phyloP scores from a whole-genome alignment of 92 coral and sea anemone species.

The Parazoanthus atlanticus region DNA sequence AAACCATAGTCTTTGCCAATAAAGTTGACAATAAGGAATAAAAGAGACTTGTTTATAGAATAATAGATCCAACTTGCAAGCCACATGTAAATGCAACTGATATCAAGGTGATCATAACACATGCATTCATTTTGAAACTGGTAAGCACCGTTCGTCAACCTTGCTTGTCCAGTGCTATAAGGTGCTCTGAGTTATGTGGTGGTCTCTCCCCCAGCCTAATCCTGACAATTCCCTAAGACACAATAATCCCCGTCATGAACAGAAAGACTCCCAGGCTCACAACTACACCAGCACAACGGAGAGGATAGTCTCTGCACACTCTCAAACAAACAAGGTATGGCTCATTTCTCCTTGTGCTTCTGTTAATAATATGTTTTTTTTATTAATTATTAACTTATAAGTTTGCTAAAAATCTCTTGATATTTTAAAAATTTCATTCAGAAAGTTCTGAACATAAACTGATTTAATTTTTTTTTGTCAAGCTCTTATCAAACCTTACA shows the following conservation, averaged over 20 bases:
- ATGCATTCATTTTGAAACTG: not conserved
- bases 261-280: slow-evolving; percentile 42
- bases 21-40: no score
- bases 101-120: not conserved
- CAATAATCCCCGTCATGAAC: slow-evolving; percentile 30
- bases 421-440: not conserved
- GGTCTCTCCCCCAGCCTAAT: slow-evolving; percentile 15
- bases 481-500: no score
- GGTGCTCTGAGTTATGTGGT: slow-evolving; percentile 13
- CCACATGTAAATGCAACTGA: not conserved
- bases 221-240: slow-evolving; percentile 24
- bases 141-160: not conserved
- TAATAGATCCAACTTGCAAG: no score
- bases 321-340: slow-evolving; percentile 87
- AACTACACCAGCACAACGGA: slow-evolving; percentile 66
- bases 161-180: not conserved
- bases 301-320: slow-evolving; percentile 63
- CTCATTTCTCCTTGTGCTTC: not conserved
- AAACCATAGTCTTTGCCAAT: no score
- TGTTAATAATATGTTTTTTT: not conserved
- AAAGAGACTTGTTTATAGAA: no score
- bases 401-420: not conserved
- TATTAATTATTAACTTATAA: not conserved
- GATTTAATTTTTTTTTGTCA: no score
- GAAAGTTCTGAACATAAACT: not conserved